Conservation (phyloP, 2,797 vertebrate species). For the Siniperca obscura region DNA sequence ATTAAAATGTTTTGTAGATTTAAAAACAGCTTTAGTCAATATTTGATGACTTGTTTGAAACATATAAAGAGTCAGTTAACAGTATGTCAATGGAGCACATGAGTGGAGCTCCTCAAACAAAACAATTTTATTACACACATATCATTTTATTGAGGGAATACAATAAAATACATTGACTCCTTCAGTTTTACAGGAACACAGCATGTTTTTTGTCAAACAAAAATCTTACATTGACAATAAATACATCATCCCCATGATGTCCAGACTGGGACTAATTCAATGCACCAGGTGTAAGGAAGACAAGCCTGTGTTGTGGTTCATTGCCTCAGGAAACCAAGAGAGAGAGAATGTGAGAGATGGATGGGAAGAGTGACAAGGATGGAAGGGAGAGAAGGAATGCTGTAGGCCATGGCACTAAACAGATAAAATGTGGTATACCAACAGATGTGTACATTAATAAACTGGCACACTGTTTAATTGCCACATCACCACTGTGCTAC, state of each 20-base stretch:
- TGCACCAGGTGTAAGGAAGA: conserved; percentile 20
- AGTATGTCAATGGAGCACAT: background rate
- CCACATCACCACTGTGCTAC: background rate
- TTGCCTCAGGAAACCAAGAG: conserved; percentile 18
- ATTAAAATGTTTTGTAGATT: background rate
- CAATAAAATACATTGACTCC: background rate
- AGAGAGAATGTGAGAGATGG: conserved; percentile 23
- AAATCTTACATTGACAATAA: conserved; percentile 5
- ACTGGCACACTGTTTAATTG: conserved; percentile 10
- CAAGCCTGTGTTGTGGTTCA: conserved; percentile 12
- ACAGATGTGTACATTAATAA: conserved; percentile 33
- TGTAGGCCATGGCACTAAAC: conserved; percentile 43
- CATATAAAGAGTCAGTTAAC: conserved; percentile 14
- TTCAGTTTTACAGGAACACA: background rate
- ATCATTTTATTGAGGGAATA: conserved; percentile 1
- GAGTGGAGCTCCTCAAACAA: background rate
- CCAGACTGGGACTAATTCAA: conserved; percentile 20
- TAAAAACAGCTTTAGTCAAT: conserved; percentile 14
- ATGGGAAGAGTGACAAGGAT: conserved; percentile 6
- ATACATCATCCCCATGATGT: background rate
- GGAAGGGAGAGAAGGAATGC: conserved; percentile 15
- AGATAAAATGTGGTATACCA: conserved; percentile 31
- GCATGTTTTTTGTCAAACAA: background rate
- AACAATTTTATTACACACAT: background rate
- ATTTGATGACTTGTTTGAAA: background rate